A percentile compares a stretch with the other conserved stretches of the same genome.
Evolutionary conservation across 2,113 vertebrate species (phyloP).

Genomic region (Thoracochromis brauschi): DNA sequence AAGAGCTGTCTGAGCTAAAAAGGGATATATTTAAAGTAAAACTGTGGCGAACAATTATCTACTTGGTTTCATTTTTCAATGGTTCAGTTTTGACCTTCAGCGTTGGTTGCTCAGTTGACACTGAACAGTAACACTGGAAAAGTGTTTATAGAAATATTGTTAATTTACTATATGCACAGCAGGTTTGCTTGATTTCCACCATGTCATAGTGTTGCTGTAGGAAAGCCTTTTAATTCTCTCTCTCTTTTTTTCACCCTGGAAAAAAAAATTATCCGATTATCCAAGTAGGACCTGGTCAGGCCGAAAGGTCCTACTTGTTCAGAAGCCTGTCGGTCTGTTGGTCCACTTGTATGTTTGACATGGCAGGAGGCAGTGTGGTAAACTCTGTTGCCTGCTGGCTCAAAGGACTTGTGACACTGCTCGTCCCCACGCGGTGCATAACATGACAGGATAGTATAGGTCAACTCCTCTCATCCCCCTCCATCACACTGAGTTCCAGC

Average conservation of each 20-base stretch:
- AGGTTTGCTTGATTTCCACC: neutral
- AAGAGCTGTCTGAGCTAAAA: neutral
- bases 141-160: neutral
- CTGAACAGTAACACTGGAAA: neutral
- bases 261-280: neutral
- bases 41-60: neutral
- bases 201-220: neutral
- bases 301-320: neutral
- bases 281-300: neutral
- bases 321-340: neutral
- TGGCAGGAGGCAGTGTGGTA: neutral
- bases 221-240: neutral
- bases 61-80: neutral
- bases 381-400: constrained; percentile 11
- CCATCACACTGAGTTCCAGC: constrained; percentile 18
- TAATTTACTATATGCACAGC: neutral
- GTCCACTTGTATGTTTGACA: constrained; percentile 27
- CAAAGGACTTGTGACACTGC: constrained; percentile 28
- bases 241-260: neutral
- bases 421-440: neutral
- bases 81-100: neutral
- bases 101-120: neutral
- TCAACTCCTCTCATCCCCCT: constrained; percentile 30
- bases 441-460: constrained; percentile 27
- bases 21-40: neutral